Conservation (phyloP, 2,113 vertebrate genomes). For the Brachypteracias leptosomus region DNA sequence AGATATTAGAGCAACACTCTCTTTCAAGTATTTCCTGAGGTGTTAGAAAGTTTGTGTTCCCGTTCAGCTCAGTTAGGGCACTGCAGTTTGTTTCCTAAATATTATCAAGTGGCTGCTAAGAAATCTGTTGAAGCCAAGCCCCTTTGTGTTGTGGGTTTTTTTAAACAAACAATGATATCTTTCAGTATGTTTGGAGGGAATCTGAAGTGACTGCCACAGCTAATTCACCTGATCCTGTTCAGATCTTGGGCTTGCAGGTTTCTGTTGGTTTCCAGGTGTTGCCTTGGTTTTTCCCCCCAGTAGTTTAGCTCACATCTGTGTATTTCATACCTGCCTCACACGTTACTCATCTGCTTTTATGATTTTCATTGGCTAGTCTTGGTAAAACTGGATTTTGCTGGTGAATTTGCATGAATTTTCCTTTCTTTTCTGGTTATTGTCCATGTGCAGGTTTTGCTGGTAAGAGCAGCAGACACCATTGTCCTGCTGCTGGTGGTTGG, state of each 20-base stretch:
- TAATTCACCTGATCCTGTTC: neutral
- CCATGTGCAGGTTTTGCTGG: neutral
- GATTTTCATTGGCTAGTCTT: neutral
- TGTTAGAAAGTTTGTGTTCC: constrained; percentile 11
- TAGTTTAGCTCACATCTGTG: neutral
- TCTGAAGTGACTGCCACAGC: neutral
- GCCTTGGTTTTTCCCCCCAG: accelerated
- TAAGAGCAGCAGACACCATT: neutral
- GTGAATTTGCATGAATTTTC: neutral
- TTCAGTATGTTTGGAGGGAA: neutral
- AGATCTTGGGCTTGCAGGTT: neutral
- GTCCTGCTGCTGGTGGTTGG: neutral
- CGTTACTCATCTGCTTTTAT: neutral
- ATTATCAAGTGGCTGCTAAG: neutral
- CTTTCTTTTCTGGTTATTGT: neutral
- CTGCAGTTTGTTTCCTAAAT: neutral
- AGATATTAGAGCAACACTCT: neutral
- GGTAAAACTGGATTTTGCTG: neutral
- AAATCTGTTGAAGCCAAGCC: neutral
- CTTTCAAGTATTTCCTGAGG: constrained; percentile 7
- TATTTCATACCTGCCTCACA: neutral
- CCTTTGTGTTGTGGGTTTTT: neutral
- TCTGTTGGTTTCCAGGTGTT: neutral
- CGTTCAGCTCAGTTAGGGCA: neutral
- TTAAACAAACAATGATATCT: neutral